Evolutionary conservation across 92 coral and sea anemone species (phyloP).

Genomic region (Paragorgia papillata): DNA sequence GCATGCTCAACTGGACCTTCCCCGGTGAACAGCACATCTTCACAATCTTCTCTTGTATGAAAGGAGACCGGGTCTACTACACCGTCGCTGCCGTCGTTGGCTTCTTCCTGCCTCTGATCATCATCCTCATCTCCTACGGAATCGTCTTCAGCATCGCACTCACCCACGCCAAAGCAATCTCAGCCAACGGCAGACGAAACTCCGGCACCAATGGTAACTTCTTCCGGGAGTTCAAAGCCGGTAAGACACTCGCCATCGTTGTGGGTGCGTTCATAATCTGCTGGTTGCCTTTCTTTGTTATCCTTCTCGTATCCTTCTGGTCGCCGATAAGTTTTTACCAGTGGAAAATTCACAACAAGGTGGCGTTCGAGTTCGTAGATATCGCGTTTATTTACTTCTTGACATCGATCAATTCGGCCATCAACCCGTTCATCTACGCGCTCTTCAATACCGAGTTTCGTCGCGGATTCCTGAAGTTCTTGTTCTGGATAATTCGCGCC

Average conservation of each 20-base stretch:
- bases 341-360: conserved; percentile 34
- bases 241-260: conserved; percentile 60
- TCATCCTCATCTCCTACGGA: conserved; percentile 76
- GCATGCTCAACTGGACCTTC: conserved; percentile 74
- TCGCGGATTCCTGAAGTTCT: conserved; percentile 53
- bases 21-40: conserved; percentile 43
- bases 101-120: conserved; percentile 73
- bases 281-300: conserved; percentile 65
- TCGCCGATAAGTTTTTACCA: conserved; percentile 39
- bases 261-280: conserved; percentile 56
- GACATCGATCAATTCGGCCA: conserved; percentile 55
- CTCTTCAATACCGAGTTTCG: conserved; percentile 55
- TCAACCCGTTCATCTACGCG: conserved; percentile 62
- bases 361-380: conserved; percentile 41
- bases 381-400: conserved; percentile 52
- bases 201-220: conserved; percentile 6
- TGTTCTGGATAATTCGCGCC: conserved; percentile 28
- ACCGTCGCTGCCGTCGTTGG: conserved; percentile 64
- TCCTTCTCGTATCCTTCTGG: conserved; percentile 51
- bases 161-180: conserved; percentile 89
- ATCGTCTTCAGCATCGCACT: conserved; percentile 80
- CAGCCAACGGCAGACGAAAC: conserved; percentile 34
- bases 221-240: conserved; percentile 63
- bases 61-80: conserved; percentile 65
- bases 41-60: conserved; percentile 36